A percentile compares a stretch with the other conserved stretches of the same genome.
Evolutionary conservation across 2,888 invertebrate species (phyloP).

Genomic region (Busseola fusca): DNA sequence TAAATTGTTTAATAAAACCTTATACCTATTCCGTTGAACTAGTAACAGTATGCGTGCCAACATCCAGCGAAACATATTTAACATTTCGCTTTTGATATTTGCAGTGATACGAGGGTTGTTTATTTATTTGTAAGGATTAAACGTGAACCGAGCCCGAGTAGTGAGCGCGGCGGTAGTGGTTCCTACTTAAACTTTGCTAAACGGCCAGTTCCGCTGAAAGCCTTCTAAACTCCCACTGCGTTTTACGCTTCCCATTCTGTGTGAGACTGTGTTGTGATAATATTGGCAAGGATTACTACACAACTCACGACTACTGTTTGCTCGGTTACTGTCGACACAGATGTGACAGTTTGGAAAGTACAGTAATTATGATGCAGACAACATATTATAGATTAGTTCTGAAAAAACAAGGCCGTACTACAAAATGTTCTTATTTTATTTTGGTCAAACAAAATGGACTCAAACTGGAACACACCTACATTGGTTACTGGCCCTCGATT

Average conservation of each 20-base stretch:
- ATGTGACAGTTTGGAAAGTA: slow-evolving; percentile 47
- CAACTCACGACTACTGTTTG: slow-evolving; percentile 57
- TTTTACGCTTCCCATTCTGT: slow-evolving; percentile 74
- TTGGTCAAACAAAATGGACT: not conserved
- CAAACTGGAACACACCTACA: not conserved
- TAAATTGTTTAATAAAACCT: slow-evolving; percentile 69
- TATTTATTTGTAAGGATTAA: slow-evolving; percentile 84
- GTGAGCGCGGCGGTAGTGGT: slow-evolving; percentile 71
- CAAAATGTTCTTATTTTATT: not conserved
- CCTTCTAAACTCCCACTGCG: slow-evolving; percentile 79
- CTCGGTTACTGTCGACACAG: slow-evolving; percentile 30
- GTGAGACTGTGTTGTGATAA: slow-evolving; percentile 76
- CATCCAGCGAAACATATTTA: slow-evolving; percentile 69
- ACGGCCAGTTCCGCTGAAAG: slow-evolving; percentile 80
- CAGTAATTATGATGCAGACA: slow-evolving; percentile 37
- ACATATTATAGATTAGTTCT: slow-evolving; percentile 15
- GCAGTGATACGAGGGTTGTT: slow-evolving; percentile 79
- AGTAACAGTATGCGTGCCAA: slow-evolving; percentile 48
- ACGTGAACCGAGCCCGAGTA: slow-evolving; percentile 72
- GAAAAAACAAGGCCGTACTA: slow-evolving; percentile 24
- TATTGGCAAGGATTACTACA: slow-evolving; percentile 70
- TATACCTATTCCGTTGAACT: slow-evolving; percentile 39
- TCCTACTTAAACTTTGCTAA: slow-evolving; percentile 85
- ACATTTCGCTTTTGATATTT: slow-evolving; percentile 78
- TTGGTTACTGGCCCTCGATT: too few species aligned